Evolutionary conservation across 2,888 invertebrate species (phyloP).

Genomic region (Andrena trimmerana): DNA sequence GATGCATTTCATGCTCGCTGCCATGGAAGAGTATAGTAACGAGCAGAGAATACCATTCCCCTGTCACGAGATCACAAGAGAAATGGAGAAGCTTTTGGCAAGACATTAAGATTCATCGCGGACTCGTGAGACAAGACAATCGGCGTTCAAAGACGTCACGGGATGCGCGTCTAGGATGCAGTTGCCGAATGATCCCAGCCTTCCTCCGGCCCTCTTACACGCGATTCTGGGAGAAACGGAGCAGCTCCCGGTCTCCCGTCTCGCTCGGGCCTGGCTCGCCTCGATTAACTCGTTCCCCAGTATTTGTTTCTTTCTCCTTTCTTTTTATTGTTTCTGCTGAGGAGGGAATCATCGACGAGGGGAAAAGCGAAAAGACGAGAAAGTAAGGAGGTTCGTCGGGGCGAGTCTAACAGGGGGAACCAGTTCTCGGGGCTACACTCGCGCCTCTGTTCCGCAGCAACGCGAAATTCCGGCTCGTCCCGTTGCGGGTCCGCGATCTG

Average conservation of each 20-base stretch:
- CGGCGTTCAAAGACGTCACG: constrained; percentile 32
- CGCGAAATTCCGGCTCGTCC: constrained; percentile 51
- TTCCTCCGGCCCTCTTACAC: not conserved
- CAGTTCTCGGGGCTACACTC: constrained; percentile 73
- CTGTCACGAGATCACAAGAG: no score
- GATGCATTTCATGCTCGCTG: no score
- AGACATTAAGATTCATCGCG: no score
- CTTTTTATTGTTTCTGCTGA: constrained; percentile 27
- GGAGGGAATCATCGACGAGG: constrained; percentile 31
- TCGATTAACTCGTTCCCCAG: constrained; percentile 42
- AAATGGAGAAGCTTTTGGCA: no score
- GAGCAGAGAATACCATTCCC: no score
- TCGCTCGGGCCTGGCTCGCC: not conserved
- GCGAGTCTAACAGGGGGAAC: constrained; percentile 71
- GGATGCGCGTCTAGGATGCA: constrained; percentile 54
- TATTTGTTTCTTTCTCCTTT: not conserved
- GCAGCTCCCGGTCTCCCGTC: not conserved
- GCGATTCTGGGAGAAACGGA: not conserved
- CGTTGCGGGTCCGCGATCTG: constrained; percentile 62
- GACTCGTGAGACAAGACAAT: not conserved
- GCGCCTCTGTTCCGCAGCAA: constrained; percentile 27
- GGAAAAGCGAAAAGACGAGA: constrained; percentile 51
- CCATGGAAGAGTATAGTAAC: no score
- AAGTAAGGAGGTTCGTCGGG: constrained; percentile 57
- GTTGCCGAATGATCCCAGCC: not conserved